Evolutionary conservation across 1,140 invertebrate species (phyloP).

Genomic region (Onthophagus taurus): DNA sequence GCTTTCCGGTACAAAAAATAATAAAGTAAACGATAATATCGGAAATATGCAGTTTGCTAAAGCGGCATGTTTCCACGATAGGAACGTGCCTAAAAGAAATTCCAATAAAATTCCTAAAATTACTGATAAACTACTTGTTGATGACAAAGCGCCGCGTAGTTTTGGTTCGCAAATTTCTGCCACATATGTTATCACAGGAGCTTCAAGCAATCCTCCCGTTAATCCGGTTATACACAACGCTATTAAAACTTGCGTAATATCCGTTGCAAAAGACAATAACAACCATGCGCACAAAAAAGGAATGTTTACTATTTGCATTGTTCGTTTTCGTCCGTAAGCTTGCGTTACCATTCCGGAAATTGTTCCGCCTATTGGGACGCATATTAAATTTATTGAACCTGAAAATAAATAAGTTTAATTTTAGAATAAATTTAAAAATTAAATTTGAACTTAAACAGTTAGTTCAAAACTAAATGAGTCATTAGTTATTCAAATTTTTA

Average conservation of each 20-base stretch:
- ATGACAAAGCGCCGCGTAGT: constrained; percentile 60
- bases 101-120: constrained; percentile 62
- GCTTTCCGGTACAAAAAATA: constrained; percentile 66
- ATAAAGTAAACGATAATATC: constrained; percentile 49
- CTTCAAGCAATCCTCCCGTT: constrained; percentile 64
- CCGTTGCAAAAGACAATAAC: constrained; percentile 53
- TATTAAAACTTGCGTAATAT: constrained; percentile 50
- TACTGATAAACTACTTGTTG: constrained; percentile 60
- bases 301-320: constrained; percentile 64
- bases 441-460: constrained; percentile 2
- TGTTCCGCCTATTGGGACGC: constrained; percentile 65
- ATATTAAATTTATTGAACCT: constrained; percentile 70
- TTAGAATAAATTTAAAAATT: constrained; percentile 3
- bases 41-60: constrained; percentile 57
- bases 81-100: constrained; percentile 57
- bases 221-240: constrained; percentile 59
- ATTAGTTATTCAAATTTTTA: background rate
- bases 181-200: constrained; percentile 70
- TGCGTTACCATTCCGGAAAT: constrained; percentile 60
- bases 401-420: constrained; percentile 27
- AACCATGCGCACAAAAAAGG: constrained; percentile 65
- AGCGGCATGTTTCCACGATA: constrained; percentile 59
- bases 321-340: constrained; percentile 53
- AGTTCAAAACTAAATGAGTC: background rate
- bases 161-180: constrained; percentile 71